phyloP scores from a whole-genome alignment of 1,140 invertebrate species.

The Drosophila equinoxialis region DNA sequence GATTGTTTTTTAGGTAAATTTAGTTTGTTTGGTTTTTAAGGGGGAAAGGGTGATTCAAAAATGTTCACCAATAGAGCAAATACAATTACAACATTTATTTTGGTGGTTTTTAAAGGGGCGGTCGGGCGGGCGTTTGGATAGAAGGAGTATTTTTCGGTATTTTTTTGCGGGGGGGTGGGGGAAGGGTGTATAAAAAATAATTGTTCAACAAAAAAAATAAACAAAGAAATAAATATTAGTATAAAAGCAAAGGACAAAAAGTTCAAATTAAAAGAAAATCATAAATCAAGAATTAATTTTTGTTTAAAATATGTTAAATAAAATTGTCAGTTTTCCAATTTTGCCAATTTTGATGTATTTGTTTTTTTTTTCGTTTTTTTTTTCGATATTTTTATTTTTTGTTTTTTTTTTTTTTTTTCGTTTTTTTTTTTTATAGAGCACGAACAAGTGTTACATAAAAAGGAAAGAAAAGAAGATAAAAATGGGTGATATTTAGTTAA shows the following conservation, averaged over 20 bases:
- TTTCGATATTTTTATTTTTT: constrained; percentile 34
- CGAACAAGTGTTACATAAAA: constrained; percentile 81
- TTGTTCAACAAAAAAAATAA: constrained; percentile 18
- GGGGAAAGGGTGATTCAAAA: constrained; percentile 42
- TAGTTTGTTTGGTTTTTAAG: not conserved
- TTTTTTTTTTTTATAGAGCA: constrained; percentile 76
- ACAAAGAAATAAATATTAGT: constrained; percentile 29
- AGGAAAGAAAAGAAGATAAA: constrained; percentile 83
- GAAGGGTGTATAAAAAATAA: constrained; percentile 56
- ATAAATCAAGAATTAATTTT: constrained; percentile 35
- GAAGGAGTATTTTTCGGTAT: constrained; percentile 39
- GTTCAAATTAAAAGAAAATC: constrained; percentile 49
- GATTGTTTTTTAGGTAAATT: constrained; percentile 37
- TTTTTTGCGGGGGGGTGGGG: constrained; percentile 24
- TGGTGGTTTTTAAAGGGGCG: constrained; percentile 49
- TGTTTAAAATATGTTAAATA: constrained; percentile 45
- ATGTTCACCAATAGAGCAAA: constrained; percentile 75
- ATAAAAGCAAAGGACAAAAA: constrained; percentile 41
- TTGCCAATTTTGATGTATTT: constrained; percentile 77
- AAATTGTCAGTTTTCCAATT: constrained; percentile 78
- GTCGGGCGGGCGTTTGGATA: constrained; percentile 36
- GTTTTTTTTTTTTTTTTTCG: constrained; percentile 46
- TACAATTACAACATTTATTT: constrained; percentile 79
- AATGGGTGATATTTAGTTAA: constrained; percentile 82
- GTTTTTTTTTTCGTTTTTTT: constrained; percentile 51